Base-by-base conservation (phyloP, 2,888 invertebrate species). In the Xestia sexstrigata region DNA sequence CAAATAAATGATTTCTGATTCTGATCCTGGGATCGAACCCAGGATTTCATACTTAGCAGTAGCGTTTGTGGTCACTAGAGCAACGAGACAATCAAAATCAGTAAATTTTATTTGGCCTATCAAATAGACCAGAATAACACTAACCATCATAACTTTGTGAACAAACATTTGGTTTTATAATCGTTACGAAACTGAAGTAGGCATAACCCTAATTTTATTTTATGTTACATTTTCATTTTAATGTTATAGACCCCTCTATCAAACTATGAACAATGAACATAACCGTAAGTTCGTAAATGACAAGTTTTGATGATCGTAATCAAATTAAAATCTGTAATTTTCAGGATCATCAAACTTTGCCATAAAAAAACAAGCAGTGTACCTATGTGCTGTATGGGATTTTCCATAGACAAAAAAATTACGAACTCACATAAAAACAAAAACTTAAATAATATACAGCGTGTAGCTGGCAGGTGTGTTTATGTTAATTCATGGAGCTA, bases 181-280 rank as follows among this genome's bases (percentile, higher is more conserved):
- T 65, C 65, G n/a, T 65, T 1, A 65, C 4, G 42, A 65, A 35
- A 30, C 30, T 60, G 7, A 58, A 42, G 15, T n/a, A 2, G n/a
- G n/a, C 15, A n/a, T n/a, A 42, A 65, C 42, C 23, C 8, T 65
- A 42, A 42, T 65, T 65, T 42, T 4, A 42, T 65, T 65, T 42
- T 4, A 65, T 9, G 42, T 42, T 4, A 42, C 65, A 42, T 17
- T 1, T n/a, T 42, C n/a, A 65, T 42, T 42, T 17, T 26, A 65
- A n/a, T 65, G 65, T 65, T 65, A n/a, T 9, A n/a, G 15, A 17
- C 17, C 17, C 42, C 42, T 42, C 17, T 42, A n/a, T n/a, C 42
- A 65, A 65, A 65, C 15, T 65, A 35, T 65, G 42, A 63, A 63
- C 63, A 63, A 23, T 63, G 23, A 42, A 42, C 42, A 26, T 65